These are phyloP conservation scores for Papilio polytes DNA, from an alignment of 1,140 invertebrate species.

Conservation along the genomic window DNA sequence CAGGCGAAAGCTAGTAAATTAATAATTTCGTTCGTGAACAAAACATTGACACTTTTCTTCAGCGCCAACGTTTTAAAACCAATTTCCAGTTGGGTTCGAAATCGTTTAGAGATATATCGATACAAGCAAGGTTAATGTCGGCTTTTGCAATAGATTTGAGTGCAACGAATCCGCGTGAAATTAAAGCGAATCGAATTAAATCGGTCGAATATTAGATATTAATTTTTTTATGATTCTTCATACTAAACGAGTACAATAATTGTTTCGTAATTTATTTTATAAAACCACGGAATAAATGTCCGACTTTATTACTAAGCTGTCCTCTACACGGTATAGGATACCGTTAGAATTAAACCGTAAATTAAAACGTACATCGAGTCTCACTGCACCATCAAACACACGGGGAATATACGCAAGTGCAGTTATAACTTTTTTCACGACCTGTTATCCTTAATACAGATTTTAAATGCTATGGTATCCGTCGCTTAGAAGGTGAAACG, in stretches of 20 bases:
- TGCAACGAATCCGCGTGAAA: constrained; percentile 1
- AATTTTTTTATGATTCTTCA: background rate
- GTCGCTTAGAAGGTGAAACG: background rate
- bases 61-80: background rate
- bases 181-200: no score
- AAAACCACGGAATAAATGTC: background rate
- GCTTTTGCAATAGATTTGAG: constrained; percentile 2
- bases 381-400: constrained; percentile 8
- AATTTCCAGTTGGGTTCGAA: background rate
- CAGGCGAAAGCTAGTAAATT: background rate
- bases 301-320: background rate
- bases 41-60: background rate
- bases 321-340: background rate
- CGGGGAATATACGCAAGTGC: background rate
- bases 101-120: background rate
- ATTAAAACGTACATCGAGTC: constrained; percentile 5
- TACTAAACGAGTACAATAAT: background rate
- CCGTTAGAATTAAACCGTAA: constrained; percentile 9
- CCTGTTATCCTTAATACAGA: background rate
- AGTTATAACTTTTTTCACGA: background rate
- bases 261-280: background rate
- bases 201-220: background rate
- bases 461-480: background rate
- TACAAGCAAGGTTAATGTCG: background rate
- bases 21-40: background rate